Percentiles rank a stretch among this genome's conserved stretches.
These are phyloP conservation scores for Tupaia tana DNA, from an alignment of 2,113 vertebrate genomes.

Conservation along the genomic window DNA sequence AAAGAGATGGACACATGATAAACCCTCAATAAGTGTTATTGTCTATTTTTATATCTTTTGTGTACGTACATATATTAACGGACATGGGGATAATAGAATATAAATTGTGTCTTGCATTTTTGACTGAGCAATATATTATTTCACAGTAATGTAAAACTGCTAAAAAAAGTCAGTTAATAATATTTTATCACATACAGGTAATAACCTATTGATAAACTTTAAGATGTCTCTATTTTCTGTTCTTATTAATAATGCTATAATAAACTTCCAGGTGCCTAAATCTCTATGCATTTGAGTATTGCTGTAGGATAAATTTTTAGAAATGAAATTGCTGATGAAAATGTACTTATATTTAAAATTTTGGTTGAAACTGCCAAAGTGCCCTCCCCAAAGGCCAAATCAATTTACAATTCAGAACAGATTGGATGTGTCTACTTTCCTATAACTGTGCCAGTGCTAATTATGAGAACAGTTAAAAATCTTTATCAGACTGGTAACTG, in stretches of 20 bases:
- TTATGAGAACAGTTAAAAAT: slow-evolving; percentile 6
- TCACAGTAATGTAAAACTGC: slow-evolving; percentile 14
- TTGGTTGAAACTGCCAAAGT: neutral
- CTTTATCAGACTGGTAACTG: neutral
- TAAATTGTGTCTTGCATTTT: slow-evolving; percentile 15
- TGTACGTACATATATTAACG: neutral
- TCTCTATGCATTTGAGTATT: neutral
- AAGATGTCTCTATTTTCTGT: slow-evolving; percentile 16
- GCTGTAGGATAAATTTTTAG: slow-evolving; percentile 26
- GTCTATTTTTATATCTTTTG: neutral
- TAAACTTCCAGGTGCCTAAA: slow-evolving; percentile 16
- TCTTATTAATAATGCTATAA: neutral
- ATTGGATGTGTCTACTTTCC: neutral
- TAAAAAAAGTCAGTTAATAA: neutral
- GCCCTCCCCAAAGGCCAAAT: neutral
- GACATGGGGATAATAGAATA: neutral
- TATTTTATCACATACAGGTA: neutral
- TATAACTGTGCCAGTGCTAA: neutral
- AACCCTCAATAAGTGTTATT: neutral
- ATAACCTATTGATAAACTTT: slow-evolving; percentile 7
- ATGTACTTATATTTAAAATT: slow-evolving; percentile 50
- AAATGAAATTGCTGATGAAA: slow-evolving; percentile 46
- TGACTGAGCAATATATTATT: neutral
- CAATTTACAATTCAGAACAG: slow-evolving; percentile 52
- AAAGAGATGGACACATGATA: neutral